These are phyloP conservation scores for Nycticorax nycticorax DNA, from an alignment of 2,113 vertebrate species.

Conservation along the genomic window DNA sequence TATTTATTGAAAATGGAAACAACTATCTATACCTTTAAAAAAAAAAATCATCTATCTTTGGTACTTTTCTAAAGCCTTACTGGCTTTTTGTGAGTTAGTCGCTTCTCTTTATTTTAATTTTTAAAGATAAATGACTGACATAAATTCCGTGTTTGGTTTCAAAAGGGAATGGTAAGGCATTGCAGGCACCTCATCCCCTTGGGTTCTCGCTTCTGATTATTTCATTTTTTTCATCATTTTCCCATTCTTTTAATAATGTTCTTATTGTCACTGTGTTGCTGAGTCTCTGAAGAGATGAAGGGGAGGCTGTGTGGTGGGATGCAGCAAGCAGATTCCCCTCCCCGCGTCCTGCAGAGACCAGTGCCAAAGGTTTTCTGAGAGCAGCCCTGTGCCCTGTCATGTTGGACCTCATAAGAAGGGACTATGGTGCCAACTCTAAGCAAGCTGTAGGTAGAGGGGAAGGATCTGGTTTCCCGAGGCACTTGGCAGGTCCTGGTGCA, in stretches of 20 bases:
- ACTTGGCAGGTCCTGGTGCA: background rate
- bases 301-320: background rate
- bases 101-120: background rate
- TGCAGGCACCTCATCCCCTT: background rate
- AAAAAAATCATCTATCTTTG: background rate
- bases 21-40: background rate
- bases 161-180: background rate
- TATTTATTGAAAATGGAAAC: background rate
- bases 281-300: background rate
- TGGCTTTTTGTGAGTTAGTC: background rate
- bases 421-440: background rate
- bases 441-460: background rate
- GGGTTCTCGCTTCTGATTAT: background rate
- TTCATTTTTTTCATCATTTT: background rate
- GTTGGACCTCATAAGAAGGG: background rate
- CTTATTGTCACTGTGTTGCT: accelerated
- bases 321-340: background rate
- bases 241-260: background rate
- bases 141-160: background rate
- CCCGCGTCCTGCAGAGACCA: background rate
- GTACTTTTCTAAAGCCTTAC: background rate
- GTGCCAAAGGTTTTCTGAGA: background rate
- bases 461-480: background rate
- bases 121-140: background rate
- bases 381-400: accelerated